Conservation (phyloP, 2,113 vertebrate genomes). For the Poecile atricapillus region DNA sequence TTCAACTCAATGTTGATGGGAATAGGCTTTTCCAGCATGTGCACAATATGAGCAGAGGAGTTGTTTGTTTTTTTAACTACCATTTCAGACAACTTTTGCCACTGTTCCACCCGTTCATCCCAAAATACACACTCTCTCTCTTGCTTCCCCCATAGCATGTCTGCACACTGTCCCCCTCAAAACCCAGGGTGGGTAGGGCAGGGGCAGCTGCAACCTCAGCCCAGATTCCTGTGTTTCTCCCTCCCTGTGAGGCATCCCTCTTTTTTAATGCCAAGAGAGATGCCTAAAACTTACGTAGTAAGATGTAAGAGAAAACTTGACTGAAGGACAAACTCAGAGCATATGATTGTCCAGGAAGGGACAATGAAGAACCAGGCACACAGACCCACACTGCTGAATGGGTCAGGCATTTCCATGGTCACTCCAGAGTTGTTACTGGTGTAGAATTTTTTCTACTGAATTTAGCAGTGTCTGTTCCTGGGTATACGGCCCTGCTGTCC, state of each 20-base stretch:
- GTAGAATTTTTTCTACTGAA: neutral
- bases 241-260: neutral
- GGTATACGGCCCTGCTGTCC: constrained; percentile 49
- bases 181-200: neutral
- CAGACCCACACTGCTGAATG: neutral
- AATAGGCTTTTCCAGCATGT: neutral
- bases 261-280: neutral
- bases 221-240: neutral
- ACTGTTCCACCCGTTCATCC: neutral
- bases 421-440: neutral
- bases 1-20: neutral
- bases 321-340: neutral
- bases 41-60: neutral
- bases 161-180: neutral
- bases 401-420: neutral
- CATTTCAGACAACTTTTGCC: neutral
- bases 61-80: neutral
- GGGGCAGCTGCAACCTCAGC: neutral
- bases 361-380: neutral
- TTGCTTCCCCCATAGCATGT: neutral
- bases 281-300: neutral
- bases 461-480: constrained; percentile 19
- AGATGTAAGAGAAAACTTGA: neutral
- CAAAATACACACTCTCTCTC: neutral
- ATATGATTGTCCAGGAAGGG: neutral